These are phyloP conservation scores for Paracyclopina nana DNA, from an alignment of 1,140 invertebrate species.

Conservation along the genomic window DNA sequence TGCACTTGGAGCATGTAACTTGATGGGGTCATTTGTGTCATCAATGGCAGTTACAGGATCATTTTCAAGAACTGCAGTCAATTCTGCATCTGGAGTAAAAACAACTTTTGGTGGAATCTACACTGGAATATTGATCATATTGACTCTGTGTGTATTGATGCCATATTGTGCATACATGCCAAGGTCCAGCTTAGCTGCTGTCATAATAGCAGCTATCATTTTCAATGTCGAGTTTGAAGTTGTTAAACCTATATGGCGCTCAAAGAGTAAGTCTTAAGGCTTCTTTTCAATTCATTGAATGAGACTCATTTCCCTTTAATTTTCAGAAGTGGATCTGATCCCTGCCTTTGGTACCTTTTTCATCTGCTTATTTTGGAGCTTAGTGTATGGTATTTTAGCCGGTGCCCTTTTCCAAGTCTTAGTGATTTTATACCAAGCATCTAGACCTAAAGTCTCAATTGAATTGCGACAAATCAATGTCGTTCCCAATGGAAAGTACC, in stretches of 20 bases:
- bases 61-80: conserved; percentile 63
- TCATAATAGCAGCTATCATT: conserved; percentile 71
- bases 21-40: conserved; percentile 66
- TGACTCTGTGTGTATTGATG: conserved; percentile 54
- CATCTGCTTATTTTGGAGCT: conserved; percentile 53
- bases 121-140: conserved; percentile 57
- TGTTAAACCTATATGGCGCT: conserved; percentile 63
- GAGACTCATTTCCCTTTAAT: conserved; percentile 42
- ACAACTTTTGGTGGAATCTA: conserved; percentile 70
- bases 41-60: conserved; percentile 83
- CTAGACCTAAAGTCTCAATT: background rate
- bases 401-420: conserved; percentile 37
- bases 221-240: conserved; percentile 79
- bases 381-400: conserved; percentile 69
- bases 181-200: conserved; percentile 34
- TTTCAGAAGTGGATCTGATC: conserved; percentile 48
- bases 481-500: background rate
- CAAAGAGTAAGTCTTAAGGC: conserved; percentile 53
- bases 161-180: conserved; percentile 74
- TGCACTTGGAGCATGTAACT: conserved; percentile 64
- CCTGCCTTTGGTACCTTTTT: conserved; percentile 58
- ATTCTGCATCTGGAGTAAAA: conserved; percentile 72
- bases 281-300: no score
- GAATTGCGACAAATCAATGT: no score
- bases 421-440: background rate